phyloP scores from a whole-genome alignment of 2,113 vertebrate species.

The Phodopus roborovskii region DNA sequence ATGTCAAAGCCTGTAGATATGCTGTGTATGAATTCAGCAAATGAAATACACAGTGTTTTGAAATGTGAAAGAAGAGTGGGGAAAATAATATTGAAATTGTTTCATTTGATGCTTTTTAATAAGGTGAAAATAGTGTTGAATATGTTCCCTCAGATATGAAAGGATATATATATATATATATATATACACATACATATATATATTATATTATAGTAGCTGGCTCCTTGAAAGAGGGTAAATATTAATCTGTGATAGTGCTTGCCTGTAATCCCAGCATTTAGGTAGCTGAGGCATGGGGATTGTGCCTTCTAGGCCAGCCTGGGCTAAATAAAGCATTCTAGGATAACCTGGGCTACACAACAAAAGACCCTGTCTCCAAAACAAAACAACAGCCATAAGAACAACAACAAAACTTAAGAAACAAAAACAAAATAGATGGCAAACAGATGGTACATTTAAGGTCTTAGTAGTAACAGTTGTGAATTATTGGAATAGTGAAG shows the following conservation, averaged over 20 bases:
- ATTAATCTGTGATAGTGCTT: not conserved
- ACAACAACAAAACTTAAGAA: not conserved
- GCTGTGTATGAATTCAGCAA: constrained; percentile 48
- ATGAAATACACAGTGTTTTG: not conserved
- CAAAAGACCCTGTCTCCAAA: not conserved
- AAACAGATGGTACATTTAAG: not conserved
- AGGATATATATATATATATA: not conserved
- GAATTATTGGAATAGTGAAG: not conserved
- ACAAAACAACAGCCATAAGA: not conserved
- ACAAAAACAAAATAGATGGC: not conserved
- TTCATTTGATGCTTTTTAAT: constrained; percentile 38
- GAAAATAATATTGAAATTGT: constrained; percentile 46
- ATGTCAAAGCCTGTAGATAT: constrained; percentile 3
- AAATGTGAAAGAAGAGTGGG: constrained; percentile 45
- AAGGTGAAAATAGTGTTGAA: constrained; percentile 36
- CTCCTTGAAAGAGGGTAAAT: constrained; percentile 21
- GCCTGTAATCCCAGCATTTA: not conserved
- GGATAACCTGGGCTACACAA: not conserved
- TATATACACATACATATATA: not conserved
- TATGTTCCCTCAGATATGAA: constrained; percentile 35
- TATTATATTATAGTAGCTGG: not conserved
- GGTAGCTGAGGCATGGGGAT: not conserved
- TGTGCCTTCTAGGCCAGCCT: not conserved
- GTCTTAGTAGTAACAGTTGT: constrained; percentile 41
- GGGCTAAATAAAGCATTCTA: not conserved